A percentile compares a stretch with the other conserved stretches of the same genome.
These are phyloP conservation scores for Lithobates sylvaticus DNA, from an alignment of 2,797 vertebrate genomes.

Conservation along the genomic window DNA sequence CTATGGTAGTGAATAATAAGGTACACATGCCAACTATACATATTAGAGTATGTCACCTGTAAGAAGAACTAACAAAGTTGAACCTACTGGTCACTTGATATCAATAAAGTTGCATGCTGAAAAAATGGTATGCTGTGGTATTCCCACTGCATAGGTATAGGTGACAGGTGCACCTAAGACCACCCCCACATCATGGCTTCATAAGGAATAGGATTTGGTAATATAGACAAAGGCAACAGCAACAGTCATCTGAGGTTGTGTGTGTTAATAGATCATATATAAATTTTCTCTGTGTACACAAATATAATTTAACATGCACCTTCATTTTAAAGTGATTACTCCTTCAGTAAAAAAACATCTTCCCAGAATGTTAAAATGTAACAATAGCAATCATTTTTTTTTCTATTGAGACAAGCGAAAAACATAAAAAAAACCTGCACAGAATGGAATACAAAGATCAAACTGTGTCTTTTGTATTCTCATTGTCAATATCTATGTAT, in stretches of 20 bases:
- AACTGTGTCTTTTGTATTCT: slow-evolving; percentile 3
- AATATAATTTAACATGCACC: background rate
- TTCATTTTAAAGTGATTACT: slow-evolving; percentile 38
- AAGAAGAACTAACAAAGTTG: too few species aligned
- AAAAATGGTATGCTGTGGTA: background rate
- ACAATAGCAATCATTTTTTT: background rate
- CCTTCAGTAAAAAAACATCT: slow-evolving; percentile 31
- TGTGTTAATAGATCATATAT: background rate
- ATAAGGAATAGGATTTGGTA: background rate
- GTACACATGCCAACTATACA: slow-evolving; percentile 1
- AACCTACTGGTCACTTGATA: background rate
- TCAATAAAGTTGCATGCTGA: background rate
- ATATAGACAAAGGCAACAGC: background rate
- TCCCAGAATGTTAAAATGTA: slow-evolving; percentile 20
- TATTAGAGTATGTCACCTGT: background rate
- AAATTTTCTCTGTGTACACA: background rate
- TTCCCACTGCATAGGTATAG: background rate
- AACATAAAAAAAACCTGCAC: background rate
- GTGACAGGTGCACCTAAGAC: background rate
- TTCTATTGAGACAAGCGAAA: background rate
- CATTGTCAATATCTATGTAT: background rate
- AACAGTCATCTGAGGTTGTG: background rate
- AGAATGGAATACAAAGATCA: background rate
- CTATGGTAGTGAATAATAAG: background rate
- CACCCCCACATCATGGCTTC: background rate